phyloP scores from a whole-genome alignment of 2,888 invertebrate genomes.

The Aspidapion aeneum region DNA sequence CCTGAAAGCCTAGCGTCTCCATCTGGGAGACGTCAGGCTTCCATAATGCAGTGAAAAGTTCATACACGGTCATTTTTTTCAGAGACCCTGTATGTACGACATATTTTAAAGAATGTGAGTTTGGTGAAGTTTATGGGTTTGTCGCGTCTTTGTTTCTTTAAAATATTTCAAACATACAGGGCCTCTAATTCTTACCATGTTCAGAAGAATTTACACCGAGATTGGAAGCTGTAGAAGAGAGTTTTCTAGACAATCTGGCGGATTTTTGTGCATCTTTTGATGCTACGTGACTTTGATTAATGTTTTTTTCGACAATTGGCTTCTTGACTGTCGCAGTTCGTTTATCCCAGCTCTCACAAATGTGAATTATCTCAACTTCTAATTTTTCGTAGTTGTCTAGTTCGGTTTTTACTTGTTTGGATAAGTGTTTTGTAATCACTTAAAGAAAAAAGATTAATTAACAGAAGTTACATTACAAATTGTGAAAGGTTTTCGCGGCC shows the following conservation, averaged over 20 bases:
- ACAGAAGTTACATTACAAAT: neutral
- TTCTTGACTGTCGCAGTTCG: constrained; percentile 25
- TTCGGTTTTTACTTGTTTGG: constrained; percentile 25
- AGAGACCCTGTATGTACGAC: too few relatives aligned
- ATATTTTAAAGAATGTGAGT: too few relatives aligned
- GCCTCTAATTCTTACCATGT: neutral
- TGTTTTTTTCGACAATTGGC: constrained; percentile 16
- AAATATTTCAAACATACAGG: too few relatives aligned
- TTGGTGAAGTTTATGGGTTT: too few relatives aligned
- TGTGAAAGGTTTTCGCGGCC: too few relatives aligned
- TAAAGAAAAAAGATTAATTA: constrained; percentile 6
- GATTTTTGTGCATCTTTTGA: constrained; percentile 20
- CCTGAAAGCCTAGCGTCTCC: too few relatives aligned
- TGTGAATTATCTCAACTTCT: constrained; percentile 30
- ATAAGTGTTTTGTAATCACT: constrained; percentile 14
- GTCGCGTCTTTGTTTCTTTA: too few relatives aligned
- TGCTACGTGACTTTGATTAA: constrained; percentile 7
- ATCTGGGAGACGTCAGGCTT: too few relatives aligned
- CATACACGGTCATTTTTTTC: too few relatives aligned
- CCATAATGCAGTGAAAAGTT: too few relatives aligned
- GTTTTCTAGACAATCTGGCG: constrained; percentile 16
- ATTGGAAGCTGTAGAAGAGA: constrained; percentile 3
- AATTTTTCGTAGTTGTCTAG: constrained; percentile 31
- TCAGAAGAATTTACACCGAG: neutral
- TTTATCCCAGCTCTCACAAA: constrained; percentile 38